A percentile compares a stretch with the other conserved stretches of the same genome.
Evolutionary conservation across 64 coral and sea anemone species (phyloP).

Genomic region (Actinia equina): DNA sequence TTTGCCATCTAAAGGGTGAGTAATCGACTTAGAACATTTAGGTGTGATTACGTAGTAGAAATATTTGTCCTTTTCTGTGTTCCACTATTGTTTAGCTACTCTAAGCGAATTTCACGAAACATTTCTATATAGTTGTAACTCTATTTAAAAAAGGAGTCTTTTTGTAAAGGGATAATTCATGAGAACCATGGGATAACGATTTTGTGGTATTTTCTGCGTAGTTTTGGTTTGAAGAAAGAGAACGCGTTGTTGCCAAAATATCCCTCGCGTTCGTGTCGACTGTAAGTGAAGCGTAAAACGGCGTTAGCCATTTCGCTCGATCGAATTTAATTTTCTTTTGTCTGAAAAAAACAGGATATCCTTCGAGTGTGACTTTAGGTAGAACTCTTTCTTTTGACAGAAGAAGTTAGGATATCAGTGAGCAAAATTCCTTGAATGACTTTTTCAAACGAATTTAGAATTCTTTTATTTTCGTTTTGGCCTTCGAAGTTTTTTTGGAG

Average conservation of each 20-base stretch:
- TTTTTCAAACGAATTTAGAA: neutral
- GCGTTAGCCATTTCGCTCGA: slow-evolving; percentile 6
- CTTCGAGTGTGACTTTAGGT: neutral
- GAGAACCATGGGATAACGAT: neutral
- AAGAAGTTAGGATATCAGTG: neutral
- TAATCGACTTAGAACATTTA: neutral
- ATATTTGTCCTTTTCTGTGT: neutral
- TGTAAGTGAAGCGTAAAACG: neutral
- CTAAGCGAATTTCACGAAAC: neutral
- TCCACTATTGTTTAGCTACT: neutral
- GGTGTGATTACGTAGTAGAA: slow-evolving; percentile 8
- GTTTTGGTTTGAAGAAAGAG: neutral
- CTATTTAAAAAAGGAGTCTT: no score
- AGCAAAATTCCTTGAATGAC: neutral
- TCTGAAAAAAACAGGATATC: neutral
- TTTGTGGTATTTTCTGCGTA: neutral
- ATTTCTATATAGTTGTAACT: neutral
- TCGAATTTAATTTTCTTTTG: neutral
- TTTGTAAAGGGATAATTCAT: neutral
- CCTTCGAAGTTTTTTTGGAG: neutral
- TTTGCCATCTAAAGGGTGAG: neutral
- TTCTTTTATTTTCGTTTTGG: neutral
- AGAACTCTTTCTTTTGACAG: neutral
- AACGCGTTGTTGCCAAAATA: neutral
- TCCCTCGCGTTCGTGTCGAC: neutral